Base-by-base conservation (phyloP, 2,888 invertebrate species). In the Aporophyla nigra region DNA sequence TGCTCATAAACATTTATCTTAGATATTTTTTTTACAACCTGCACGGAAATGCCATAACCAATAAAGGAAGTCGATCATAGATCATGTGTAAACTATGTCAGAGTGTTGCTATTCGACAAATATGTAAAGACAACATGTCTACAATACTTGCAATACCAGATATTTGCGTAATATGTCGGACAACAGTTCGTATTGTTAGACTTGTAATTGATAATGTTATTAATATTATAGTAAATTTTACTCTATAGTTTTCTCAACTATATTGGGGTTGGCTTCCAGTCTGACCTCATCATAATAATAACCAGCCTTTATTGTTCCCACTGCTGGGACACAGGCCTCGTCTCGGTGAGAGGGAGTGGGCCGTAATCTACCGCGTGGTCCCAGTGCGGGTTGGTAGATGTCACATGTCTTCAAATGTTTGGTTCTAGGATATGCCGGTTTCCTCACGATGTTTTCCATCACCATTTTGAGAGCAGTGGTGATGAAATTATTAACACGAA, bases 41-140 rank as follows among this genome's bases (percentile, higher is more conserved):
- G 24, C 76, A 51, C 76, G 76, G 77, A 76, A 49, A 78, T 78
- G 12, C 59, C 66, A 76, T 3, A 33, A 0, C 66, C 78, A 77
- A 62, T 77, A 66, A 56, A 82, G 83, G 78, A 78, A 78, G 83
- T 76, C 14, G 65, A 54, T 14, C 59, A 46, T 9, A 10, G 56
- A 19, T 51, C 33, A 33, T 51, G 54, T 82, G 77, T 82, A 61
- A 78, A 66, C 53, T 72, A 51, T 56, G 49, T 24, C 59, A 10
- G 16, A 61, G 43, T 82, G 21, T 66, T 54, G 76, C 21, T 33
- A 43, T 66, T 54, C 7, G n/a, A 62, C 66, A 82, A 76, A 76
- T 66, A 76, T 33, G 77, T 56, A 33, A 9, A 66, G 66, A 76
- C 49, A n/a, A 51, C 65, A 54, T 61, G 14, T 9, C n/a, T 61